Percentiles rank a stretch among this genome's conserved stretches.
phyloP scores from a whole-genome alignment of 2,797 vertebrate species.

The Nothura maculosa region DNA sequence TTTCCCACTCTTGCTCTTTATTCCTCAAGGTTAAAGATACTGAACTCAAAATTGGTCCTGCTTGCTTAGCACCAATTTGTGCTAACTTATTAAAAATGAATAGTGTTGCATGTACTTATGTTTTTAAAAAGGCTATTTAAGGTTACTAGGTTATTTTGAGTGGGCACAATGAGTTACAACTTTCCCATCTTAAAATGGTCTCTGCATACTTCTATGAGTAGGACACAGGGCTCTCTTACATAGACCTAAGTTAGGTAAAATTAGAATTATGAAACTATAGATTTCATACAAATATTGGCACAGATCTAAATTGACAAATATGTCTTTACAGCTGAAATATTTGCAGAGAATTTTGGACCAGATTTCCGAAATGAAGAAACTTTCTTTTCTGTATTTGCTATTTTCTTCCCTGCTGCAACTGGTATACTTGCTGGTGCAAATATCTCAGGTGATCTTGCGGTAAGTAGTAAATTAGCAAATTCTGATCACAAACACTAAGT shows the following conservation, averaged over 20 bases:
- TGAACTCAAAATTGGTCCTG: not conserved
- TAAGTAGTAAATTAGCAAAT: slow-evolving; percentile 79
- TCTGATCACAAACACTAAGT: not conserved
- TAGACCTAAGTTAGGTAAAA: not conserved
- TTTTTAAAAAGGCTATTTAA: not conserved
- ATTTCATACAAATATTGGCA: not conserved
- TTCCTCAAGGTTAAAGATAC: not conserved
- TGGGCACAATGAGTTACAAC: not conserved
- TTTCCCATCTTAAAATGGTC: not conserved
- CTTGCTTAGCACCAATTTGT: not conserved
- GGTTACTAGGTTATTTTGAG: not conserved
- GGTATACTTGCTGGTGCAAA: slow-evolving; percentile 98
- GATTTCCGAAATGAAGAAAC: slow-evolving; percentile 88
- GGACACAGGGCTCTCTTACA: not conserved
- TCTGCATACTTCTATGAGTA: not conserved
- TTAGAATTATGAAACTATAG: not conserved
- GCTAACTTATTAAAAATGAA: too few relatives aligned
- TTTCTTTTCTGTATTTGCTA: slow-evolving; percentile 97
- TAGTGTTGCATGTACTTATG: not conserved
- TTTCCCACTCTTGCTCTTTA: not conserved
- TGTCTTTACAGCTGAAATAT: slow-evolving; percentile 85
- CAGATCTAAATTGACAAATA: not conserved
- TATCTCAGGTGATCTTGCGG: slow-evolving; percentile 98
- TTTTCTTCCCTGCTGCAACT: slow-evolving; percentile 98
- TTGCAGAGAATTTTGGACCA: slow-evolving; percentile 96